phyloP scores from a whole-genome alignment of 2,888 invertebrate genomes.

The Unio pictorum region DNA sequence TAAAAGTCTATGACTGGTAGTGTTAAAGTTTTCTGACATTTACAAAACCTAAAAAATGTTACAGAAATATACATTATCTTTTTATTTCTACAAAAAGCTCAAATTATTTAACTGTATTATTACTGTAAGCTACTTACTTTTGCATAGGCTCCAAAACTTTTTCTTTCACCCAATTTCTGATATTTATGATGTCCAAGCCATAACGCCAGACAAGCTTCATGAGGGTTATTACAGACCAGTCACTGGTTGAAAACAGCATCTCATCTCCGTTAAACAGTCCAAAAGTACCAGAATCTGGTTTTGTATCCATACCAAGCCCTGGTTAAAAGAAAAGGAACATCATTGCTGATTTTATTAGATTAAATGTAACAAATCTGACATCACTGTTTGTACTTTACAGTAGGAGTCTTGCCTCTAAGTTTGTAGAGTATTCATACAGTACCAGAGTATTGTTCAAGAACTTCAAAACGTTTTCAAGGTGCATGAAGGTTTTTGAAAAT shows the following conservation, averaged over 20 bases:
- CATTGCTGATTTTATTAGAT: too few relatives aligned
- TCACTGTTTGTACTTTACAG: too few relatives aligned
- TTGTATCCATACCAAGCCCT: conserved; percentile 28
- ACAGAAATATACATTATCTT: background rate
- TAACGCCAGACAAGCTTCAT: conserved; percentile 76
- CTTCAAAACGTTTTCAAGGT: too few relatives aligned
- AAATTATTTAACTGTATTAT: background rate
- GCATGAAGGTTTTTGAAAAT: too few relatives aligned
- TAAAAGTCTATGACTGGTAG: too few relatives aligned
- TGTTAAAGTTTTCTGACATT: background rate
- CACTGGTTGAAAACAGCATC: conserved; percentile 75
- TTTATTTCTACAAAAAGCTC: background rate
- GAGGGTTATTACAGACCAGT: conserved; percentile 72
- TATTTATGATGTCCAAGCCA: conserved; percentile 74
- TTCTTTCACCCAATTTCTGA: conserved; percentile 70
- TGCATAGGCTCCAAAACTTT: conserved; percentile 71
- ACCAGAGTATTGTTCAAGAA: too few relatives aligned
- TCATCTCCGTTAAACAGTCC: conserved; percentile 76
- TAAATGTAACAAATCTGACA: too few relatives aligned
- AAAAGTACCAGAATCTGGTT: conserved; percentile 36
- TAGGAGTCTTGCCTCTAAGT: too few relatives aligned
- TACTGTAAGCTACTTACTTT: conserved; percentile 60
- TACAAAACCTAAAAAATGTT: background rate
- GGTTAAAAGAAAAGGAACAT: too few relatives aligned
- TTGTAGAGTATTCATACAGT: too few relatives aligned